A percentile compares a stretch with the other conserved stretches of the same genome.
These are phyloP conservation scores for Propithecus deckenii DNA, from an alignment of 2,797 vertebrate genomes.

Conservation along the genomic window DNA sequence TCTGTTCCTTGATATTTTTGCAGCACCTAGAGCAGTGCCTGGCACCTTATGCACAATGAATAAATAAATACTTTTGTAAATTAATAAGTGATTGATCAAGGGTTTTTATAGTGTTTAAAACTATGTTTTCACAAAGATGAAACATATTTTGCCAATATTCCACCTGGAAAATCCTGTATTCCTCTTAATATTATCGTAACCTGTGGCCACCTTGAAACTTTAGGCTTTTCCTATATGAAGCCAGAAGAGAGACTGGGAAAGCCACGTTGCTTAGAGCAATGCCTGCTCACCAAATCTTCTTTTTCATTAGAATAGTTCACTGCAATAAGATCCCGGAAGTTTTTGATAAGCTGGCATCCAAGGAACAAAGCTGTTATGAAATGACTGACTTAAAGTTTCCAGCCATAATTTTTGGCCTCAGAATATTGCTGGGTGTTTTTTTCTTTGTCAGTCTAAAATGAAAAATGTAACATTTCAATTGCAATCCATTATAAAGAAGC, in stretches of 20 bases:
- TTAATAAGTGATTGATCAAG: not conserved
- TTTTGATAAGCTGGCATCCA: slow-evolving; percentile 82
- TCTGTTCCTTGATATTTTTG: not conserved
- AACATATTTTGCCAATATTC: not conserved
- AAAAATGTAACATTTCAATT: slow-evolving; percentile 86
- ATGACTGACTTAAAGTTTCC: slow-evolving; percentile 82
- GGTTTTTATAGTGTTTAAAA: not conserved
- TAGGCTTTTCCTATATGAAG: slow-evolving; percentile 67
- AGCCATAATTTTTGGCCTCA: slow-evolving; percentile 84
- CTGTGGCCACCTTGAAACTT: slow-evolving; percentile 67
- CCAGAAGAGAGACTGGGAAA: slow-evolving; percentile 60
- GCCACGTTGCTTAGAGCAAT: slow-evolving; percentile 63
- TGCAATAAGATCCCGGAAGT: slow-evolving; percentile 79
- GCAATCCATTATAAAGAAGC: slow-evolving; percentile 81
- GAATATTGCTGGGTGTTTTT: slow-evolving; percentile 83
- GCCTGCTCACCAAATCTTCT: slow-evolving; percentile 75
- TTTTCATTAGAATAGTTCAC: slow-evolving; percentile 82
- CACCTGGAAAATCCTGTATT: slow-evolving; percentile 42
- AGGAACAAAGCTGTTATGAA: slow-evolving; percentile 83
- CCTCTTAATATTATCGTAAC: slow-evolving; percentile 50
- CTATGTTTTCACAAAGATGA: not conserved
- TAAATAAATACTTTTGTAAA: not conserved
- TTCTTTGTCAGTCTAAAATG: slow-evolving; percentile 85
- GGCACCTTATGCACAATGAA: not conserved
- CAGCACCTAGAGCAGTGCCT: not conserved